Evolutionary conservation across 2,888 invertebrate species (phyloP).

Genomic region (Drosophila lacicola): DNA sequence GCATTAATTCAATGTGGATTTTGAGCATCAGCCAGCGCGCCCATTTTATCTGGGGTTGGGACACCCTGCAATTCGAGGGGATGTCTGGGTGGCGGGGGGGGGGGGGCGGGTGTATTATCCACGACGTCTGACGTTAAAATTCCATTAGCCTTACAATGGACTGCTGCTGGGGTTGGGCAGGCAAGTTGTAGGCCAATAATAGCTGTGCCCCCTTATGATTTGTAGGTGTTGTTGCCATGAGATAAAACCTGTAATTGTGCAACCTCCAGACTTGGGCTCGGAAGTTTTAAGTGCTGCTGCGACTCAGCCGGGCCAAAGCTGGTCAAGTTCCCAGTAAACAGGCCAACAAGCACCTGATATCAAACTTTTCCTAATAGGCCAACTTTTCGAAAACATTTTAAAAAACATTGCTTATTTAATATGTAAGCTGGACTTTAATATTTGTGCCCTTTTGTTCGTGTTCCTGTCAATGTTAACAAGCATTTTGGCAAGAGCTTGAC

Average conservation of each 20-base stretch:
- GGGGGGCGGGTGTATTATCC: neutral
- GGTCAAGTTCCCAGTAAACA: constrained; percentile 37
- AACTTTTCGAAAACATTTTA: constrained; percentile 9
- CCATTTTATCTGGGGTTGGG: constrained; percentile 20
- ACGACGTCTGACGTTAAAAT: constrained; percentile 71
- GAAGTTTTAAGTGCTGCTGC: constrained; percentile 4
- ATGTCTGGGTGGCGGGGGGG: no score
- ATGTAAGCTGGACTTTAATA: constrained; percentile 5
- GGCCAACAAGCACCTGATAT: neutral
- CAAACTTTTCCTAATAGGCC: constrained; percentile 13
- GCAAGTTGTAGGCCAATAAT: constrained; percentile 7
- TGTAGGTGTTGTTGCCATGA: constrained; percentile 57
- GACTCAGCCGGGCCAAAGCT: constrained; percentile 20
- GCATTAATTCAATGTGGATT: constrained; percentile 57
- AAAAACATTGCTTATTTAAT: neutral
- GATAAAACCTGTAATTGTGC: constrained; percentile 61
- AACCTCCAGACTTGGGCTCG: neutral
- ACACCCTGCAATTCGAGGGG: neutral
- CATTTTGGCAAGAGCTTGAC: no score
- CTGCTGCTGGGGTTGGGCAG: constrained; percentile 1
- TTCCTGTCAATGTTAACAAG: no score
- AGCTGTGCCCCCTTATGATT: constrained; percentile 52
- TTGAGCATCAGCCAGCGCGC: constrained; percentile 26
- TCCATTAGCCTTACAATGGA: constrained; percentile 71
- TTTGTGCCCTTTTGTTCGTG: neutral